Conservation (phyloP, 2,888 invertebrate species). For the Kryphioiulus occultus region DNA sequence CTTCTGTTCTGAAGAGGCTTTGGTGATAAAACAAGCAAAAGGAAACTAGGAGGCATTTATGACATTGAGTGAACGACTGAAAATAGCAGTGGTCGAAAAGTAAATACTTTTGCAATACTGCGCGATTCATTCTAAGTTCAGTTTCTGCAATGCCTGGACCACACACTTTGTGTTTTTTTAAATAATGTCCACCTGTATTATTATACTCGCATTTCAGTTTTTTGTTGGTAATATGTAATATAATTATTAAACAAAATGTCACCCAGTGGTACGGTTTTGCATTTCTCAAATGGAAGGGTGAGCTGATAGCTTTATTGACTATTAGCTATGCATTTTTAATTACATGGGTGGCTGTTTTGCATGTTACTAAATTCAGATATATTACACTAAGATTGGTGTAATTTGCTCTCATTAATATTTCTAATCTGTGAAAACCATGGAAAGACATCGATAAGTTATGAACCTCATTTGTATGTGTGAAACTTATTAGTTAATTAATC, state of each 20-base stretch:
- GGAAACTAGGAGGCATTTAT: background rate
- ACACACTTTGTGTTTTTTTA: background rate
- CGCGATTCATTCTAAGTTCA: background rate
- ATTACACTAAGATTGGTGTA: background rate
- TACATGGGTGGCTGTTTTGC: background rate
- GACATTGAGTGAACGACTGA: background rate
- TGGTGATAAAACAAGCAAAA: background rate
- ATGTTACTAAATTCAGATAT: background rate
- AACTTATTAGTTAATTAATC: too few relatives aligned
- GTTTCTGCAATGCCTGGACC: background rate
- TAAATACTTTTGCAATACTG: background rate
- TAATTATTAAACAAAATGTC: background rate
- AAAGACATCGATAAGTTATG: too few relatives aligned
- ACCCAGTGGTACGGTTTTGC: background rate
- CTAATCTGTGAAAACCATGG: background rate
- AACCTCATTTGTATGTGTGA: too few relatives aligned
- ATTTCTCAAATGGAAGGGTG: too few relatives aligned
- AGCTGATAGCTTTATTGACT: background rate
- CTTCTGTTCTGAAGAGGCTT: background rate
- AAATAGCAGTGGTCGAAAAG: background rate
- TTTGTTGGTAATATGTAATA: background rate
- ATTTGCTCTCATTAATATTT: background rate
- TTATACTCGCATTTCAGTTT: background rate
- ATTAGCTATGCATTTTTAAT: background rate
- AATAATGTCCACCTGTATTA: background rate